A percentile compares a stretch with the other conserved stretches of the same genome.
Conservation (phyloP, 2,888 invertebrate species). For the Boloria euphrosyne region DNA sequence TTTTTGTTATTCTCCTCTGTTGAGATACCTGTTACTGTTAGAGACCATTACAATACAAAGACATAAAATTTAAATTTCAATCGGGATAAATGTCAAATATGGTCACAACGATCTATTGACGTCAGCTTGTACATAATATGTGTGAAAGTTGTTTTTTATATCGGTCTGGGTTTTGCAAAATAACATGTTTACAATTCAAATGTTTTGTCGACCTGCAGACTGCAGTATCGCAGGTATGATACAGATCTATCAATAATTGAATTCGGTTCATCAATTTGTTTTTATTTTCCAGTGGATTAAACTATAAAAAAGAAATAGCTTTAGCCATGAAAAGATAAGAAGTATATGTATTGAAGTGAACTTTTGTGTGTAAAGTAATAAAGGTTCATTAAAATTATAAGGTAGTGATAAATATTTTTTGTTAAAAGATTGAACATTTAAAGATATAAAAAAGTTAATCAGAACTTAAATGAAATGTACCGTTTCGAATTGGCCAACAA, state of each 20-base stretch:
- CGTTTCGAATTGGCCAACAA: too few relatives aligned
- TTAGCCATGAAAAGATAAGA: conserved; percentile 23
- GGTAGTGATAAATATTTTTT: background rate
- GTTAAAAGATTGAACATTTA: conserved; percentile 1
- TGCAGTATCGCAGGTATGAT: conserved; percentile 28
- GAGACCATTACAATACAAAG: too few relatives aligned
- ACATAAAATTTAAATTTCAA: too few relatives aligned
- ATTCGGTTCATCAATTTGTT: conserved; percentile 31
- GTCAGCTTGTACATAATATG: background rate
- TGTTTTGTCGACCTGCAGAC: background rate
- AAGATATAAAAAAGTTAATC: too few relatives aligned
- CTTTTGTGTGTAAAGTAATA: conserved; percentile 9
- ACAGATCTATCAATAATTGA: conserved; percentile 32
- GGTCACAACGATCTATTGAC: background rate
- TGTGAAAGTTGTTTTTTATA: conserved; percentile 15
- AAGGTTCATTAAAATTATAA: conserved; percentile 10
- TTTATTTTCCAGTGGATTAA: conserved; percentile 41
- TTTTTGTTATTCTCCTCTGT: too few relatives aligned
- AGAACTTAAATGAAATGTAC: too few relatives aligned
- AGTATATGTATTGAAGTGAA: conserved; percentile 8
- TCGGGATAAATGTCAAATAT: too few relatives aligned
- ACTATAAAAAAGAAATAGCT: conserved; percentile 35
- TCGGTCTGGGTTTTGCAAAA: conserved; percentile 23
- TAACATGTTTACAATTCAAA: conserved; percentile 30
- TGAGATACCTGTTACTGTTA: too few relatives aligned